phyloP scores from a whole-genome alignment of 2,113 vertebrate genomes.

The Nerophis lumbriciformis region DNA sequence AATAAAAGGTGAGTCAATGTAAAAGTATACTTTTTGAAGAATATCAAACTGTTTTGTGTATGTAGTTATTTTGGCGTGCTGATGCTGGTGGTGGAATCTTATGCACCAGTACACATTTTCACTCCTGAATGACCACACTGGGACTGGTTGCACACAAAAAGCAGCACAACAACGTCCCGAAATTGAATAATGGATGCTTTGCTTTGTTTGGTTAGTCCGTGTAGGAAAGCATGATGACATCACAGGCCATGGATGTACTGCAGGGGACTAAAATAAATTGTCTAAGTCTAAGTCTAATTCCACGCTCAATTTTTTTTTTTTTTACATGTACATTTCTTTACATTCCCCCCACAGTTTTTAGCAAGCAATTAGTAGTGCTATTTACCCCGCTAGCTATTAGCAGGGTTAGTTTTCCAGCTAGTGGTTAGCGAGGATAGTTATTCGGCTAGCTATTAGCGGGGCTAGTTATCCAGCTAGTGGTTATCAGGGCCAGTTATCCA shows the following conservation, averaged over 20 bases:
- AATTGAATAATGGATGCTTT: not conserved
- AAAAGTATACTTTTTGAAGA: not conserved
- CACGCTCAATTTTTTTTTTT: not conserved
- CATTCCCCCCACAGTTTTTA: no score
- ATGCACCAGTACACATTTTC: not conserved
- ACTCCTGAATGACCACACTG: not conserved
- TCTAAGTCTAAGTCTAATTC: not conserved
- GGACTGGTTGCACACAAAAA: conserved; percentile 5
- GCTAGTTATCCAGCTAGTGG: no score
- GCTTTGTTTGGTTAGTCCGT: not conserved
- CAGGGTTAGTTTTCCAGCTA: no score
- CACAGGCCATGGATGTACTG: not conserved
- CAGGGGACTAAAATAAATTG: not conserved
- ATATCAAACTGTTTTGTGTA: not conserved
- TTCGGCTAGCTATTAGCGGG: no score
- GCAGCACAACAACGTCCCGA: not conserved
- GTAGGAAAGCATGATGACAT: not conserved
- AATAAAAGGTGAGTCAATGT: no score
- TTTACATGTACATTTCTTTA: no score
- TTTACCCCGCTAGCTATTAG: no score
- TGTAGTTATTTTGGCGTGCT: not conserved
- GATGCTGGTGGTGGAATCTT: not conserved
- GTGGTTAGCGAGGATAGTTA: no score
- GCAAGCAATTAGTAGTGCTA: no score
- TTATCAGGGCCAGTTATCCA: no score